Conservation (phyloP, 2,888 invertebrate species). For the Drepana falcataria region DNA sequence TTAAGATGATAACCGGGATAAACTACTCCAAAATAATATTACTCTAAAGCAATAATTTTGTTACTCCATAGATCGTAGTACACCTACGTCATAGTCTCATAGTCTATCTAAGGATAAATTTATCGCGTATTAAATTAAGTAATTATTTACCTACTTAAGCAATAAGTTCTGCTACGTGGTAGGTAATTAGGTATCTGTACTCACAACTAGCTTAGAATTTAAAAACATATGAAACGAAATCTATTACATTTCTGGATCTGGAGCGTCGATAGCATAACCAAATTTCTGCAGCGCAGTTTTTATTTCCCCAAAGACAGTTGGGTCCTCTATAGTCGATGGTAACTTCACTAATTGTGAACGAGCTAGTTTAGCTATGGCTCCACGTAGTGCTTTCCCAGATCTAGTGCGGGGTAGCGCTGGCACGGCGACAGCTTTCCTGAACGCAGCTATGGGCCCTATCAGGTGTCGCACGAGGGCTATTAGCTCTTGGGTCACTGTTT, state of each 20-base stretch:
- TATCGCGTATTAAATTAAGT: no score
- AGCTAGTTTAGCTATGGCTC: slow-evolving; percentile 91
- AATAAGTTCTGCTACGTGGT: no score
- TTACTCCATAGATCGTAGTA: no score
- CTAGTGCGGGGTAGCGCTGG: slow-evolving; percentile 91
- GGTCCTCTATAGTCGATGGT: slow-evolving; percentile 92
- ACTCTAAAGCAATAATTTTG: no score
- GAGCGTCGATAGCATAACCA: slow-evolving; percentile 85
- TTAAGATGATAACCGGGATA: no score
- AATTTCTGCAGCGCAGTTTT: slow-evolving; percentile 85
- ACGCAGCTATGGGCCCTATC: slow-evolving; percentile 93
- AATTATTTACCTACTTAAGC: no score
- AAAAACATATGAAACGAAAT: neutral
- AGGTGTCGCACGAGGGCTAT: slow-evolving; percentile 68
- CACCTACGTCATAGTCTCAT: no score
- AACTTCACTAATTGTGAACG: slow-evolving; percentile 88
- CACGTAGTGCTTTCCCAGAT: slow-evolving; percentile 84
- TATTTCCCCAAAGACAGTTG: slow-evolving; percentile 88
- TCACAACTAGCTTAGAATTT: no score
- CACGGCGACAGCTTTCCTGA: slow-evolving; percentile 88
- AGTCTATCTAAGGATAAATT: no score
- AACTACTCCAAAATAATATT: no score
- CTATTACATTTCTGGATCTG: slow-evolving; percentile 78
- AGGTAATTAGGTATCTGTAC: no score
- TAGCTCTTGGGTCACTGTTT: slow-evolving; percentile 62